These are phyloP conservation scores for Megamerina dolium DNA, from an alignment of 2,888 invertebrate species.

Conservation along the genomic window DNA sequence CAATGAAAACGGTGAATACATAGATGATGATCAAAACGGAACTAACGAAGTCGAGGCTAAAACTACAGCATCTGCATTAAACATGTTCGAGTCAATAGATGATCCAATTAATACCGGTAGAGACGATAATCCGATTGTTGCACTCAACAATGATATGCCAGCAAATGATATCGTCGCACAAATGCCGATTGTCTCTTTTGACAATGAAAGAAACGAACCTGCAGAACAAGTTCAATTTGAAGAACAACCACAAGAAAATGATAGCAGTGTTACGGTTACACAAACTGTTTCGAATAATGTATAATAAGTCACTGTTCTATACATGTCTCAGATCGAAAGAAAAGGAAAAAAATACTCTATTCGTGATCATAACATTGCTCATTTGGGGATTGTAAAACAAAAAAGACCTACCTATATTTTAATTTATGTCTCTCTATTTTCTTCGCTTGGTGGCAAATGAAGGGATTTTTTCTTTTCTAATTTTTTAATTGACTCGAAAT, in stretches of 20 bases:
- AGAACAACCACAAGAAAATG: slow-evolving; percentile 20
- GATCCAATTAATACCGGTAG: slow-evolving; percentile 16
- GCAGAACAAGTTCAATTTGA: slow-evolving; percentile 39
- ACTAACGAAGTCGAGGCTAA: slow-evolving; percentile 9
- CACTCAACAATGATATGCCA: slow-evolving; percentile 35
- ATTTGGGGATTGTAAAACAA: too few relatives aligned
- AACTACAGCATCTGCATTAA: slow-evolving; percentile 10
- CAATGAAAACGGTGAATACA: slow-evolving; percentile 9
- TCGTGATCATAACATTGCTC: too few relatives aligned
- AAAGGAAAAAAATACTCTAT: too few relatives aligned
- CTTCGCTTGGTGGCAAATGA: too few relatives aligned
- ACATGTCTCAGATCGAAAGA: too few relatives aligned
- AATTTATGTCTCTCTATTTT: too few relatives aligned
- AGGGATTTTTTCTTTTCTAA: too few relatives aligned
- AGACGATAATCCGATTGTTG: slow-evolving; percentile 30
- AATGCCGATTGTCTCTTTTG: too few relatives aligned
- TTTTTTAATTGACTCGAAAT: too few relatives aligned
- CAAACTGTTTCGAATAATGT: slow-evolving; percentile 21
- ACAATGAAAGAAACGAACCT: too few relatives aligned
- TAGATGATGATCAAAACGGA: slow-evolving; percentile 25
- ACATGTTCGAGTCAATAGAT: slow-evolving; percentile 10
- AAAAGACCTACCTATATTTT: too few relatives aligned
- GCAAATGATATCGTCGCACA: slow-evolving; percentile 30
- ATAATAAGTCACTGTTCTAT: too few relatives aligned
- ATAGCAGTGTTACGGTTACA: slow-evolving; percentile 18